Conservation (phyloP, 2,113 vertebrate species). For the Platichthys stellatus region DNA sequence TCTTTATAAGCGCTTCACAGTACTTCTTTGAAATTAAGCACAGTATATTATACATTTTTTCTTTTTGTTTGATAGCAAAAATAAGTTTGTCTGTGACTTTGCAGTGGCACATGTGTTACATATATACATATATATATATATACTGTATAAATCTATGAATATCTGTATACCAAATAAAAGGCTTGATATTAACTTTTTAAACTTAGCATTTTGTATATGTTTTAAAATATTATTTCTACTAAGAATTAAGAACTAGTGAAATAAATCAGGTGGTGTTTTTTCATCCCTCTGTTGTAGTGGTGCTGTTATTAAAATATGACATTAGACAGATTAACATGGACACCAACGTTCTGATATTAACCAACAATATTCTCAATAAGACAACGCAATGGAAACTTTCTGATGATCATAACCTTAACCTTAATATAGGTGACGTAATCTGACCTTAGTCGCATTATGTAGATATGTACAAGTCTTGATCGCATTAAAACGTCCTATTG, state of each 20-base stretch:
- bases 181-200: conserved; percentile 98
- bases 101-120: conserved; percentile 89
- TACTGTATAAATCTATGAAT: conserved; percentile 86
- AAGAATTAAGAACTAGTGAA: conserved; percentile 78
- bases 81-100: conserved; percentile 77
- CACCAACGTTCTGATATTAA: too few relatives aligned
- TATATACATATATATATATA: conserved; percentile 83
- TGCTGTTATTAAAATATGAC: not conserved
- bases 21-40: conserved; percentile 63
- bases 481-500: too few relatives aligned
- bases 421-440: too few relatives aligned
- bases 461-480: too few relatives aligned
- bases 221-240: conserved; percentile 72
- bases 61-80: conserved; percentile 80
- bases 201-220: conserved; percentile 88
- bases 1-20: conserved; percentile 59
- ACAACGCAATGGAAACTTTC: too few relatives aligned
- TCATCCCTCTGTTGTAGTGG: too few relatives aligned
- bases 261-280: not conserved
- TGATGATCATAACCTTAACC: too few relatives aligned
- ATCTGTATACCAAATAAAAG: conserved; percentile 99
- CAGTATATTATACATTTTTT: conserved; percentile 64
- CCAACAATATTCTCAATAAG: too few relatives aligned
- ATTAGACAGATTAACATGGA: too few relatives aligned
- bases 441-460: too few relatives aligned